Evolutionary conservation across 1,140 invertebrate species (phyloP).

Genomic region (Drosophila trapezifrons): DNA sequence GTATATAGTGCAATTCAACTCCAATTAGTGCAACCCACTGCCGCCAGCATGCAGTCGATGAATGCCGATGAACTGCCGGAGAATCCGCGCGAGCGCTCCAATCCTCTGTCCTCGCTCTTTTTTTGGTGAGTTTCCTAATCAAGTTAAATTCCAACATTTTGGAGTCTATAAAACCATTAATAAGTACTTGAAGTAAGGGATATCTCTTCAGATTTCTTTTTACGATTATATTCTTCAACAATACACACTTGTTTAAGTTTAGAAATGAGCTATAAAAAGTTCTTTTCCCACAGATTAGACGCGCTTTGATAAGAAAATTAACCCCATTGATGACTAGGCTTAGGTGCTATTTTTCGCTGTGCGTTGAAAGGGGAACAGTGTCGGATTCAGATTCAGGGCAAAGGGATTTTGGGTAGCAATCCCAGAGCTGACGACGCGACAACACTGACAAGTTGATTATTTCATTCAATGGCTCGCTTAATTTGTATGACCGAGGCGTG

Average conservation of each 20-base stretch:
- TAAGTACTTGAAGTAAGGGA: neutral
- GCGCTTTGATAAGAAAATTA: constrained; percentile 17
- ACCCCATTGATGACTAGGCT: constrained; percentile 24
- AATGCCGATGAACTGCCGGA: constrained; percentile 69
- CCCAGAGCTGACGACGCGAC: constrained; percentile 17
- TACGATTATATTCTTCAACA: too few species aligned
- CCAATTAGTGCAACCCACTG: constrained; percentile 35
- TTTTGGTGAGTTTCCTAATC: constrained; percentile 60
- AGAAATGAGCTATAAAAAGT: neutral
- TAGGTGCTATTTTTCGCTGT: constrained; percentile 5
- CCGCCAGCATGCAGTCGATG: constrained; percentile 64
- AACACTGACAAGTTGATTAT: constrained; percentile 52
- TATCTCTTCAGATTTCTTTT: neutral
- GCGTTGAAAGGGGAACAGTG: neutral
- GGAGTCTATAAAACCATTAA: neutral
- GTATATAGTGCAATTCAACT: constrained; percentile 39
- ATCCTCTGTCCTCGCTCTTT: constrained; percentile 63
- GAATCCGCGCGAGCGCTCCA: constrained; percentile 70
- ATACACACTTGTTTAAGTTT: too few species aligned
- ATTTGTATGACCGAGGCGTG: constrained; percentile 44
- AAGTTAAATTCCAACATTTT: too few species aligned
- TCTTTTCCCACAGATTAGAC: constrained; percentile 8
- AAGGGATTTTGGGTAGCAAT: constrained; percentile 1
- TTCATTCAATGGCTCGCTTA: constrained; percentile 67
- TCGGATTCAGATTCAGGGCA: neutral